phyloP scores from a whole-genome alignment of 2,888 invertebrate species.

The Flexamia atlantica region DNA sequence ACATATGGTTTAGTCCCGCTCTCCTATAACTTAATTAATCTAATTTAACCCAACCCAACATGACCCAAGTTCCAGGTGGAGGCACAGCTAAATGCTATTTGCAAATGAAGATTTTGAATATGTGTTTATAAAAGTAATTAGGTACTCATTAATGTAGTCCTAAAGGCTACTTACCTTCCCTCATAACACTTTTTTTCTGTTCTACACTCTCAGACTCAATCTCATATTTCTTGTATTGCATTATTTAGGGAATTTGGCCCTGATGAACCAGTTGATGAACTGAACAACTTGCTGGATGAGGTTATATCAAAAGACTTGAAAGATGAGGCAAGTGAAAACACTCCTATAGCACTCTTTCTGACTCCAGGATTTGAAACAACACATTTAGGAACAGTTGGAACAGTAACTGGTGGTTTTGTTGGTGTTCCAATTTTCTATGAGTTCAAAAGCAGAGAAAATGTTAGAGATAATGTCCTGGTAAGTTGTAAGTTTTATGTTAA shows the following conservation, averaged over 20 bases:
- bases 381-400: conserved; percentile 79
- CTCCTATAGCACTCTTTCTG: conserved; percentile 76
- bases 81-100: too few species aligned
- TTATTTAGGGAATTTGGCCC: conserved; percentile 53
- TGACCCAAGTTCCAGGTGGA: too few species aligned
- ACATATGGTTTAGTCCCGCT: too few species aligned
- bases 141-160: too few species aligned
- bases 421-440: conserved; percentile 87
- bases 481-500: background rate
- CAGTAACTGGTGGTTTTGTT: conserved; percentile 80
- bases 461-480: conserved; percentile 74
- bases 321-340: conserved; percentile 58
- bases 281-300: conserved; percentile 55
- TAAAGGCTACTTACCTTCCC: too few species aligned
- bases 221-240: too few species aligned
- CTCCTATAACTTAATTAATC: too few species aligned
- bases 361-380: conserved; percentile 86
- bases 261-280: conserved; percentile 42
- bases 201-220: too few species aligned
- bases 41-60: too few species aligned
- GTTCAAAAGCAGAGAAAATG: conserved; percentile 77
- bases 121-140: too few species aligned
- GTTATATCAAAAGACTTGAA: conserved; percentile 61
- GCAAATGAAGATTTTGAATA: too few species aligned
- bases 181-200: too few species aligned